Base-by-base conservation (phyloP, 2,113 vertebrate species). In the Vidua chalybeata region DNA sequence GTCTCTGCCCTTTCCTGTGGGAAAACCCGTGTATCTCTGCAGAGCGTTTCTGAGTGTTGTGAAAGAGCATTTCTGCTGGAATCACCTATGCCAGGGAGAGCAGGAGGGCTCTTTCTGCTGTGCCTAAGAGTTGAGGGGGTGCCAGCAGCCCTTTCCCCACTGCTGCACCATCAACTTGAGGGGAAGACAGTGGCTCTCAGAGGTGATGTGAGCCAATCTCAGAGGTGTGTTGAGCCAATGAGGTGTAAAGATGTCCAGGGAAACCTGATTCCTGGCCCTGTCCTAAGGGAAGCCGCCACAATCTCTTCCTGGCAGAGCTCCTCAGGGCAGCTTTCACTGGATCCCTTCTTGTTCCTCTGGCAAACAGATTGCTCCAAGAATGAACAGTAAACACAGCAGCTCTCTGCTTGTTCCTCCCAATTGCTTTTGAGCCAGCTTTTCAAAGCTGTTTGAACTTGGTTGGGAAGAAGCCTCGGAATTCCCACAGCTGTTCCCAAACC, bases 191-290 rank as follows among this genome's bases (percentile, higher is more conserved):
- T 24, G 7, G 66, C 49, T 78, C n/a, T 85, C 45, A 3, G 75
- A 59, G 71, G 20, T 1, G 4, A 7, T 31, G 37, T 28, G 66
- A 45, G 16, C 43, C 43, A 45, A 17, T 45, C 43, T 45, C 43
- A 45, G 16, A 45, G 43, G 43, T 45, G 21, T 1, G 0, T 7
- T 37, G 22, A 82, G 66, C 37, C 41, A 39, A 1, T 1, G 2
- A 77, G 31, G 31, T 59, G 24, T 37, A 54, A 71, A 83, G 71
- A 43, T 1, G 3, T 33, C 63, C 49, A 43, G 56, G 39, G n/a
- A 91, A 71, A 48, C 19, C 16, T 67, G 17, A 46, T 84, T 72
- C 54, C 63, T 80, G 51, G 68, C 39, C 8, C 39, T 66, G 27
- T 83, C 22, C 55, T 62, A 28, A 48, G 39, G 37, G 43, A 51